Percentiles rank a stretch among this genome's conserved stretches.
These are phyloP conservation scores for Rhadina sibilatrix DNA, from an alignment of 2,113 vertebrate genomes.

Conservation along the genomic window DNA sequence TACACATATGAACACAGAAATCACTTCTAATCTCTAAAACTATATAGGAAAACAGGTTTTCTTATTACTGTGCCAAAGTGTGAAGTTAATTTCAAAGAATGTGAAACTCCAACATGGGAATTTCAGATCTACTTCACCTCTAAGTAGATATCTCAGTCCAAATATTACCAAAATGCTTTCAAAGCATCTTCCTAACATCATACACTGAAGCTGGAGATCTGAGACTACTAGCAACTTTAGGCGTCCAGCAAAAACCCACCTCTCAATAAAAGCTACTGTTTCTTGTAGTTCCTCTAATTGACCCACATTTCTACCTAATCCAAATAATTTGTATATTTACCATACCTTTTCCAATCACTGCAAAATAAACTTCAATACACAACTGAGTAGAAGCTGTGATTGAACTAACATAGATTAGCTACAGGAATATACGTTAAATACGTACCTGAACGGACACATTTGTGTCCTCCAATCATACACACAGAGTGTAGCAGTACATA, in stretches of 20 bases:
- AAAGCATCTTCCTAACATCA: neutral
- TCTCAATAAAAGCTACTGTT: neutral
- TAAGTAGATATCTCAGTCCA: neutral
- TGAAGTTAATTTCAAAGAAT: neutral
- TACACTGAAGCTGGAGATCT: neutral
- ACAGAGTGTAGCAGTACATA: neutral
- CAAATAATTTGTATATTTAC: neutral
- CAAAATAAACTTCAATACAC: neutral
- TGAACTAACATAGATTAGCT: neutral
- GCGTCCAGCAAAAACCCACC: neutral
- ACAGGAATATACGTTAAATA: neutral
- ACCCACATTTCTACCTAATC: neutral
- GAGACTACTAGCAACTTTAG: conserved; percentile 1
- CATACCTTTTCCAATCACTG: neutral
- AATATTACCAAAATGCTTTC: neutral
- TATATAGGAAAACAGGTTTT: neutral
- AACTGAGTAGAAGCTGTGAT: neutral
- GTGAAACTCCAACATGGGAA: neutral
- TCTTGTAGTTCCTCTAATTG: neutral
- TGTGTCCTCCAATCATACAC: neutral
- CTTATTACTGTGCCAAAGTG: neutral
- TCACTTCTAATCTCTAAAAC: neutral
- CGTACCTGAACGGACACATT: accelerated
- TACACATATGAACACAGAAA: neutral
- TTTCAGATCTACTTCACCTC: neutral